These are phyloP conservation scores for Oophaga sylvatica DNA, from an alignment of 2,797 vertebrate genomes.

Conservation along the genomic window DNA sequence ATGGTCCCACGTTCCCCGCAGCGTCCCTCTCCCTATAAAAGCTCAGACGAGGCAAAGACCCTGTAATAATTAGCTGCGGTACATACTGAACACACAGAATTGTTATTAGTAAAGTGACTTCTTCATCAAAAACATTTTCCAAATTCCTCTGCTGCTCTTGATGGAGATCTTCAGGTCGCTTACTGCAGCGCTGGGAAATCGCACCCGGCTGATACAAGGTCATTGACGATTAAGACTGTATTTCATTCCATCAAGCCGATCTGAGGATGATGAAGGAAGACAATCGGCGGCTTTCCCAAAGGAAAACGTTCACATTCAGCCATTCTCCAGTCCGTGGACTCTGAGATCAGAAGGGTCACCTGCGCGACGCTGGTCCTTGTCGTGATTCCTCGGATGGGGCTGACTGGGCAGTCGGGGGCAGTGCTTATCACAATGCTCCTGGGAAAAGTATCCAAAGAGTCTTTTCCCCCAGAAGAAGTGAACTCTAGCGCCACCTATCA, in stretches of 20 bases:
- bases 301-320: not conserved
- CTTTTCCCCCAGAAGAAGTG: not conserved
- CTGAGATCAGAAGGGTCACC: not conserved
- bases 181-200: not conserved
- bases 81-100: not conserved
- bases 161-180: not conserved
- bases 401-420: not conserved
- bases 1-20: too few relatives aligned
- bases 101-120: not conserved
- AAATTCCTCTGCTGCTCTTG: not conserved
- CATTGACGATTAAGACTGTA: conserved; percentile 33
- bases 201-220: conserved; percentile 16
- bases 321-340: not conserved
- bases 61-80: too few relatives aligned
- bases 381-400: not conserved
- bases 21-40: not conserved
- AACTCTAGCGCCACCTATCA: not conserved
- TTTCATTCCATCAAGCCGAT: conserved; percentile 36
- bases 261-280: not conserved
- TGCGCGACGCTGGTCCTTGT: not conserved
- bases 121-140: conserved; percentile 9
- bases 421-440: not conserved
- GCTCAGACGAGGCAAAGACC: not conserved
- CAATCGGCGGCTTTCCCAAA: not conserved
- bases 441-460: not conserved